Evolutionary conservation across 2,797 vertebrate genomes (phyloP).

Genomic region (Anguilla obscura): DNA sequence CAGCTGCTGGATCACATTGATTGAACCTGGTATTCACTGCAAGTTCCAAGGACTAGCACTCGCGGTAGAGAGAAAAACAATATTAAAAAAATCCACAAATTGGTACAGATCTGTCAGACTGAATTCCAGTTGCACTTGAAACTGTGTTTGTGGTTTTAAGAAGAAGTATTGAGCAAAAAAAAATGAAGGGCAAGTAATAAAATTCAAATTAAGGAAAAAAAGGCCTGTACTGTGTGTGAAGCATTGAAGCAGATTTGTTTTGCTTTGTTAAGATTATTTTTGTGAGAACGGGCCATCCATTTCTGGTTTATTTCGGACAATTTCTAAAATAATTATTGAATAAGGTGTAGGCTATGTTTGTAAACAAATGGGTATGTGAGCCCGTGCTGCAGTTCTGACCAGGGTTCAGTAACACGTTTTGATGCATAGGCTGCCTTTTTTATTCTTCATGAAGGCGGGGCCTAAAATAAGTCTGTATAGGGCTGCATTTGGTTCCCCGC

Average conservation of each 20-base stretch:
- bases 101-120: not conserved
- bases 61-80: not conserved
- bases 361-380: no score
- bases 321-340: not conserved
- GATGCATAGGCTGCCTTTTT: not conserved
- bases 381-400: no score
- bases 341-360: no score
- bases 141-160: not conserved
- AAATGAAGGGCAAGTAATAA: not conserved
- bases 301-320: not conserved
- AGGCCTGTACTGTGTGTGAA: not conserved
- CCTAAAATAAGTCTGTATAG: not conserved
- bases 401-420: no score
- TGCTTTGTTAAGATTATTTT: not conserved
- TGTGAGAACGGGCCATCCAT: not conserved
- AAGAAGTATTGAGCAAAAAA: not conserved
- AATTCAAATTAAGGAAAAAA: not conserved
- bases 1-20: not conserved
- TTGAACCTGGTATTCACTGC: not conserved
- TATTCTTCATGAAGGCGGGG: not conserved
- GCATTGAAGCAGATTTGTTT: not conserved
- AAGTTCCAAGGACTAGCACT: not conserved
- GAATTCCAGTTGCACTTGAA: not conserved
- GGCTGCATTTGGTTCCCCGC: not conserved
- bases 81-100: not conserved